Base-by-base conservation (phyloP, 2,888 invertebrate species). In the Noctuana brunneofusca region DNA sequence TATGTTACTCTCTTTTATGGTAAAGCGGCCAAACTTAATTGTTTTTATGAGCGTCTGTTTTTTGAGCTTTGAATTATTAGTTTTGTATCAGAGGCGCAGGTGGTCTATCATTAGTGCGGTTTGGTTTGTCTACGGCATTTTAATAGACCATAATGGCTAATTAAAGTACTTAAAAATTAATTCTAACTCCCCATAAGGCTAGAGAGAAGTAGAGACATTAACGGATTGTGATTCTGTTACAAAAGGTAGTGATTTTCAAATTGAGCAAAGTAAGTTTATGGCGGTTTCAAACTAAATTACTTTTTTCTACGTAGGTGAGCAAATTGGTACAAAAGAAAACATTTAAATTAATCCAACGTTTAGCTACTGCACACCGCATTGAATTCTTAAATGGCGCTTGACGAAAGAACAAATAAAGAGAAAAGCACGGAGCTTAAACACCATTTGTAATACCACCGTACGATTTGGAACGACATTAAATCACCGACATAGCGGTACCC, bases 41-140 rank as follows among this genome's bases (percentile, higher is more conserved):
- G 88, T 87, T 87, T 90, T 89, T 87, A 90, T 86, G 89, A 79
- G 80, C 80, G 84, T 80, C 87, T 87, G 85, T 85, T 87, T 89
- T 88, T 86, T 79, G 75, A 80, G 71, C 66, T 70, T 70, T 73
- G 75, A 77, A 76, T 79, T 86, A 87, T 87, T 84, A 81, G 81
- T 84, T 83, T 78, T 84, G 81, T 81, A 79, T 81, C 76, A 71
- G 75, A 71, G 74, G 64, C 71, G 81, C 81, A 72, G 87, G 89
- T 88, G 88, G 89, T 86, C 89, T 79, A 73, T 80, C 79, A 84
- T 86, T 84, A 84, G 79, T 70, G 71, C 68, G 73, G 71, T 71
- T 73, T 69, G 69, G 75, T 75, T 79, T 76, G 81, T 80, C 79
- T 75, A 79, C 70, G 78, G 81, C 81, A 85, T 83, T 78, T 80